Evolutionary conservation across 2,797 vertebrate species (phyloP).

Genomic region (Dryobates pubescens): DNA sequence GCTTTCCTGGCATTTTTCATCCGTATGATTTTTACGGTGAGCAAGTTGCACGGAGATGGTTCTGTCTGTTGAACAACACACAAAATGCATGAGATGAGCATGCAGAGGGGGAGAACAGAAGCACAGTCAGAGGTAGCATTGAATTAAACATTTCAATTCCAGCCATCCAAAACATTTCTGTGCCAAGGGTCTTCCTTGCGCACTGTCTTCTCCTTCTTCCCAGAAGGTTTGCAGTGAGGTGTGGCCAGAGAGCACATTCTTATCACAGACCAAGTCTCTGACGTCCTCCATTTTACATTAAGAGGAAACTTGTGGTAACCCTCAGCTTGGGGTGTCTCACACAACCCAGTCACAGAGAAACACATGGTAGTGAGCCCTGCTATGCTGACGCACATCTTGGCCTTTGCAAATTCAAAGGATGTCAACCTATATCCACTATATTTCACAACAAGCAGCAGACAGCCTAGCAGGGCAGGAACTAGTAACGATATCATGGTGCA

Average conservation of each 20-base stretch:
- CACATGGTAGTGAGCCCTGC: not conserved
- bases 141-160: not conserved
- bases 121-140: not conserved
- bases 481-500: not conserved
- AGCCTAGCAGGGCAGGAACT: constrained; percentile 14
- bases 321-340: not conserved
- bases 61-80: constrained; percentile 47
- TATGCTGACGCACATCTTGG: not conserved
- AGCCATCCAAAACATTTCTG: not conserved
- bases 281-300: not conserved
- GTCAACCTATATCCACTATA: not conserved
- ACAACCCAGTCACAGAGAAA: not conserved
- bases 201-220: not conserved
- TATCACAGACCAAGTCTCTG: not conserved
- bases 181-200: not conserved
- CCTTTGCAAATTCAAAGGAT: not conserved
- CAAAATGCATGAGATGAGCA: not conserved
- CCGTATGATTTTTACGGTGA: constrained; percentile 67
- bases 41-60: constrained; percentile 64
- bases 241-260: not conserved
- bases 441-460: constrained; percentile 32
- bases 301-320: not conserved
- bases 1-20: constrained; percentile 76
- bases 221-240: not conserved
- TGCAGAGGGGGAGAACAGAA: not conserved